A percentile compares a stretch with the other conserved stretches of the same genome.
Evolutionary conservation across 2,797 vertebrate genomes (phyloP).

Genomic region (Anguilla megastoma): DNA sequence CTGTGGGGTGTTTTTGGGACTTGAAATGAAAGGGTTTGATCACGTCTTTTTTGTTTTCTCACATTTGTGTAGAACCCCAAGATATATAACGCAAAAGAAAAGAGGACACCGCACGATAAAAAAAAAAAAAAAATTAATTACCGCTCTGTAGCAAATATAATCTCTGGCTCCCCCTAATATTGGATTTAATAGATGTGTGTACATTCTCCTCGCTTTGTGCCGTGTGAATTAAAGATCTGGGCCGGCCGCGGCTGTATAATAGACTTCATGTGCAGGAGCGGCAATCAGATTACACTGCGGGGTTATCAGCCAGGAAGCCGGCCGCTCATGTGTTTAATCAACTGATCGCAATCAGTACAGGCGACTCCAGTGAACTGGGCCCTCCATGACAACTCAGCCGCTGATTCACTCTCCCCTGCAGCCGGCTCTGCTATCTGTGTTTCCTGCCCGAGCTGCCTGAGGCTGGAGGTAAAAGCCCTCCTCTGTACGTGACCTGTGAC

Average conservation of each 20-base stretch:
- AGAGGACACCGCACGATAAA: neutral
- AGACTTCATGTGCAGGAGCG: constrained; percentile 56
- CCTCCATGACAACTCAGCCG: constrained; percentile 45
- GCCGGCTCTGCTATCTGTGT: neutral
- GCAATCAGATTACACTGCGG: constrained; percentile 48
- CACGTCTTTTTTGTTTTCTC: neutral
- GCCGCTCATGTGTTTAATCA: constrained; percentile 68
- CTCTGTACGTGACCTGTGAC: neutral
- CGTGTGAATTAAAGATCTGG: constrained; percentile 44
- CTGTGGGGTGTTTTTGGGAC: neutral
- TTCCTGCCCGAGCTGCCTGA: neutral
- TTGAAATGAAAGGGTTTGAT: neutral
- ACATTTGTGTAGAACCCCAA: neutral
- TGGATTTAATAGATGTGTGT: constrained; percentile 28
- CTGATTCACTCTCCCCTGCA: neutral
- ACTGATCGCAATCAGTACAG: constrained; percentile 66
- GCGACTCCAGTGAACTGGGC: constrained; percentile 50
- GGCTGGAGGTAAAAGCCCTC: neutral
- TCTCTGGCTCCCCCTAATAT: constrained; percentile 16
- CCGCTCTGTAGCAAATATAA: constrained; percentile 7
- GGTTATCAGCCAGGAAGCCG: constrained; percentile 67
- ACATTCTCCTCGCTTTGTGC: constrained; percentile 39
- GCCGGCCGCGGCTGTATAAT: constrained; percentile 46
- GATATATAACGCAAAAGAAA: neutral
- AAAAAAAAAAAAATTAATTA: constrained; percentile 20